phyloP scores from a whole-genome alignment of 2,797 vertebrate species.

The Rhodeus uyekii region DNA sequence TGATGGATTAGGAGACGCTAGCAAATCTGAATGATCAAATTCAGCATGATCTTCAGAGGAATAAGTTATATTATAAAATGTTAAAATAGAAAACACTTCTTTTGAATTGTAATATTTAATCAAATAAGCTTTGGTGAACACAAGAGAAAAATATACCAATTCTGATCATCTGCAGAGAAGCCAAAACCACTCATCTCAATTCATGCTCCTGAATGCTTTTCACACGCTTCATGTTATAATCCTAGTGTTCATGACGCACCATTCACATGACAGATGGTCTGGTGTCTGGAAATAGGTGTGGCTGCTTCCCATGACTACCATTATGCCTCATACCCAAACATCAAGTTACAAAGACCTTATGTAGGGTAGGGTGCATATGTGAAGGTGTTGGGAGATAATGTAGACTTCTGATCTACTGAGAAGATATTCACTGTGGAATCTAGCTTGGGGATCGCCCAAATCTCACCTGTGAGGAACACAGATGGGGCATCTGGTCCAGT shows the following conservation, averaged over 20 bases:
- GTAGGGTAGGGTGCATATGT: background rate
- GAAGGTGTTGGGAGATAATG: background rate
- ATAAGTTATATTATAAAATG: background rate
- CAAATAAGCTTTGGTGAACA: too few species aligned
- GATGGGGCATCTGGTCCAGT: conserved; percentile 70
- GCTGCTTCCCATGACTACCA: conserved; percentile 40
- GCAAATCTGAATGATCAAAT: too few species aligned
- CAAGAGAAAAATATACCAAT: background rate
- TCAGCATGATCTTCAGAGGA: background rate
- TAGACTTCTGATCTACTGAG: background rate
- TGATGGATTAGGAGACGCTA: background rate
- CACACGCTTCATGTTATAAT: background rate
- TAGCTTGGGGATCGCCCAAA: background rate
- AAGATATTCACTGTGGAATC: background rate
- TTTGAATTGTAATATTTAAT: background rate
- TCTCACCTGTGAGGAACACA: conserved; percentile 88
- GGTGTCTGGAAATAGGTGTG: conserved; percentile 29
- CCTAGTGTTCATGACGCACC: background rate
- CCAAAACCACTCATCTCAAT: background rate
- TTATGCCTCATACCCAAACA: conserved; percentile 12
- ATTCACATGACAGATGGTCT: conserved; percentile 19
- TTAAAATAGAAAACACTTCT: background rate
- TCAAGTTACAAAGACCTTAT: background rate
- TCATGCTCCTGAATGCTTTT: background rate
- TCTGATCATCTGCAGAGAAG: background rate